These are phyloP conservation scores for Odontesthes bonariensis DNA, from an alignment of 2,113 vertebrate species.

Conservation along the genomic window DNA sequence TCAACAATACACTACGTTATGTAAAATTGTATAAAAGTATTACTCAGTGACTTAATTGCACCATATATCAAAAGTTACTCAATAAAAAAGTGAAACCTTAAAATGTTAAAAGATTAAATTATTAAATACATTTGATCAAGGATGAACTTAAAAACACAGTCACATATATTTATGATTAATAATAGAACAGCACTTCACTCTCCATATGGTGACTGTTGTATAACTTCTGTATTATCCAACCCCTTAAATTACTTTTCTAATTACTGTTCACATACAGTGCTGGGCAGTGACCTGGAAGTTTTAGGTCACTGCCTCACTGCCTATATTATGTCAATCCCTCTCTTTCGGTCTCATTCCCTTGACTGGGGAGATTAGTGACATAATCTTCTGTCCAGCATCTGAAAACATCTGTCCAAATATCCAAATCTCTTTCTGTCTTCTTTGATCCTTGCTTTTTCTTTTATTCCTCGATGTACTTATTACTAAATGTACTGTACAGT, in stretches of 20 bases:
- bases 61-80: too few species aligned
- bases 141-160: neutral
- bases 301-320: slow-evolving; percentile 35
- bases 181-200: neutral
- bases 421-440: slow-evolving; percentile 53
- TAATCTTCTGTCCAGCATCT: slow-evolving; percentile 72
- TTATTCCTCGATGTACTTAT: neutral
- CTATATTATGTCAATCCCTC: slow-evolving; percentile 34
- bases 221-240: slow-evolving; percentile 41
- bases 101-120: too few species aligned
- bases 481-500: neutral
- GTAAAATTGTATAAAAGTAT: too few species aligned
- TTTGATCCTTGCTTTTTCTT: slow-evolving; percentile 21
- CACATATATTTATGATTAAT: neutral
- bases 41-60: too few species aligned
- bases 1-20: too few species aligned
- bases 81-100: too few species aligned
- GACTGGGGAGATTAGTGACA: slow-evolving; percentile 74
- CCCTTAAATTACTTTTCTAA: slow-evolving; percentile 55
- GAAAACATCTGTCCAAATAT: slow-evolving; percentile 74
- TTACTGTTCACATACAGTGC: slow-evolving; percentile 30
- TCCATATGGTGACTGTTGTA: neutral
- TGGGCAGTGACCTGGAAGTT: slow-evolving; percentile 5
- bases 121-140: too few species aligned
- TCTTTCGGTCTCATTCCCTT: slow-evolving; percentile 35